Conservation (phyloP, 2,888 invertebrate genomes). For the Melipona beecheii region DNA sequence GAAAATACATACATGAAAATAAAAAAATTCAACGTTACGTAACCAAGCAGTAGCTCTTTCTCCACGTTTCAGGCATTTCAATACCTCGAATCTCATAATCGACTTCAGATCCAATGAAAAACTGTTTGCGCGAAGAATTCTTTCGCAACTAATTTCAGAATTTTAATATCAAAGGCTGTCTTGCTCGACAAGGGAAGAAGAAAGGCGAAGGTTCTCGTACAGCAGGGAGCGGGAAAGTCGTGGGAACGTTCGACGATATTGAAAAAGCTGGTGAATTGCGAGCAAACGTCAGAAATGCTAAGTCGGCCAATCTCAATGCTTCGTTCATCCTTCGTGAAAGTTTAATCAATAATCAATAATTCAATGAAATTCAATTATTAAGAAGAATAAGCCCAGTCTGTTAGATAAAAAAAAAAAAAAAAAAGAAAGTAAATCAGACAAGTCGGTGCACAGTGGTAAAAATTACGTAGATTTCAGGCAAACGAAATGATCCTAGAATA, state of each 20-base stretch:
- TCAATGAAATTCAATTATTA: too few relatives aligned
- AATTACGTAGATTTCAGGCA: too few relatives aligned
- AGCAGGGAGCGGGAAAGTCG: background rate
- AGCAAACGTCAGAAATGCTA: slow-evolving; percentile 27
- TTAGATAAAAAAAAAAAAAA: background rate
- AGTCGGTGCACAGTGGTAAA: too few relatives aligned
- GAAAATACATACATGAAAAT: too few relatives aligned
- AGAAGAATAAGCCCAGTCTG: background rate
- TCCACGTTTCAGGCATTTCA: background rate
- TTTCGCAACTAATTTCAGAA: background rate
- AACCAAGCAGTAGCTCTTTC: too few relatives aligned
- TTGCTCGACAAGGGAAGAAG: background rate
- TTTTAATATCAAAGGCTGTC: background rate
- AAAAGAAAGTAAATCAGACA: background rate
- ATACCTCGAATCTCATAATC: background rate
- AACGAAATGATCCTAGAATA: too few relatives aligned
- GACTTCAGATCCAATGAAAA: too few relatives aligned
- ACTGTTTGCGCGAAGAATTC: background rate
- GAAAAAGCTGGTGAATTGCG: background rate
- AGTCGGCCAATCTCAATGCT: slow-evolving; percentile 23
- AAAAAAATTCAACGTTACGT: too few relatives aligned
- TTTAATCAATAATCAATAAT: slow-evolving; percentile 11
- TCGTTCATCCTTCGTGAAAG: background rate
- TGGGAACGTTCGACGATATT: slow-evolving; percentile 12
- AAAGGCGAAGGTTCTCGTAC: background rate